Conservation (phyloP, 2,797 vertebrate species). For the Etheostoma perlongum region DNA sequence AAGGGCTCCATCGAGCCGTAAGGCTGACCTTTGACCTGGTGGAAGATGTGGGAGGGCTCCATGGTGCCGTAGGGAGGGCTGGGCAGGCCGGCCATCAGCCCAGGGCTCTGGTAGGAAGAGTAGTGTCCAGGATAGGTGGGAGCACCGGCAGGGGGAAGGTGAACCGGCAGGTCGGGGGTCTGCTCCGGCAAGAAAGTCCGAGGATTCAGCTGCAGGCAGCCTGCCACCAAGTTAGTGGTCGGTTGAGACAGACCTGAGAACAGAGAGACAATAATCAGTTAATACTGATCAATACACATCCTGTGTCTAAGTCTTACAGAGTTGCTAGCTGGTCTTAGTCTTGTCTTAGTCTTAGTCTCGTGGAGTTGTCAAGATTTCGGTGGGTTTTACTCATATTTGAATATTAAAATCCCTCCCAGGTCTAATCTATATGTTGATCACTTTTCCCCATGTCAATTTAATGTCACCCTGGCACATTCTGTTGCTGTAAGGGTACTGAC, state of each 20-base stretch:
- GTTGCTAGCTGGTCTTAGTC: no score
- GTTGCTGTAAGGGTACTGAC: constrained; percentile 39
- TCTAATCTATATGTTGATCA: neutral
- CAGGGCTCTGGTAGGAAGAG: constrained; percentile 92
- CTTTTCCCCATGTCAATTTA: neutral
- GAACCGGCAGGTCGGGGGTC: constrained; percentile 90
- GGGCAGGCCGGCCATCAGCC: constrained; percentile 94
- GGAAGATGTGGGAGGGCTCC: constrained; percentile 97
- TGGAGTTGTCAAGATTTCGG: neutral
- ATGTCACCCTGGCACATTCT: neutral
- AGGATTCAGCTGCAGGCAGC: constrained; percentile 97
- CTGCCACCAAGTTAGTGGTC: constrained; percentile 96
- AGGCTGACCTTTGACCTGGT: constrained; percentile 91
- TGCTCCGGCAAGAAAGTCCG: constrained; percentile 97
- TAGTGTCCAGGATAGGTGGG: constrained; percentile 88
- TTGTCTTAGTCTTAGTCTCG: no score
- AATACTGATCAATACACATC: constrained; percentile 5
- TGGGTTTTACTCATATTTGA: neutral
- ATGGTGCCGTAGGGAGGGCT: constrained; percentile 97
- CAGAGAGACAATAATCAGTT: constrained; percentile 8
- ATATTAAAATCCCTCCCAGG: neutral
- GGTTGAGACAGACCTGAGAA: constrained; percentile 92
- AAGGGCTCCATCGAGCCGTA: constrained; percentile 94
- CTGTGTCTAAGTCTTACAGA: no score
- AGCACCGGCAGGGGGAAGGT: constrained; percentile 87